phyloP scores from a whole-genome alignment of 2,888 invertebrate genomes.

The Ectropis crepuscularia region DNA sequence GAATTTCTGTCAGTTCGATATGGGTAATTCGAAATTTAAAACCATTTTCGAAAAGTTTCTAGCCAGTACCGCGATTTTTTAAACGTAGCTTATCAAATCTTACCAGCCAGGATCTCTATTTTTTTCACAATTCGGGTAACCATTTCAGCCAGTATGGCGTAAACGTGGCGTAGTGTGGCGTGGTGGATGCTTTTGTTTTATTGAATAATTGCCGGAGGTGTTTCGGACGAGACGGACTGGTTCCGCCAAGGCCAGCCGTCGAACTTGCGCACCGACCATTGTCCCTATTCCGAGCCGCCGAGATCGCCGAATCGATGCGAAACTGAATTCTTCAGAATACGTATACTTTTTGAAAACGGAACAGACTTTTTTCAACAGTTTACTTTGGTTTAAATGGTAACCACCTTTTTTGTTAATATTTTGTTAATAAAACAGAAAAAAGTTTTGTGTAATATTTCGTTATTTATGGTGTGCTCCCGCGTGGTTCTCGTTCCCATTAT shows the following conservation, averaged over 20 bases:
- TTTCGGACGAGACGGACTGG: constrained; percentile 82
- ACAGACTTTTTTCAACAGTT: background rate
- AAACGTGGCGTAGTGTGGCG: constrained; percentile 63
- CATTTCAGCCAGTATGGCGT: constrained; percentile 72
- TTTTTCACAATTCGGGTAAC: constrained; percentile 60
- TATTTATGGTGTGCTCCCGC: too few relatives aligned
- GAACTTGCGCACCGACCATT: constrained; percentile 72
- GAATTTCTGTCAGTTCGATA: too few relatives aligned
- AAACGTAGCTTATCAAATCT: constrained; percentile 60
- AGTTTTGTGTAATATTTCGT: too few relatives aligned
- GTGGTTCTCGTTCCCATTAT: too few relatives aligned
- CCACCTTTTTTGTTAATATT: too few relatives aligned
- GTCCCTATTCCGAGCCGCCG: constrained; percentile 61
- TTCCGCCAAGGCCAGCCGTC: constrained; percentile 83
- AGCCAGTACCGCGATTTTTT: too few relatives aligned
- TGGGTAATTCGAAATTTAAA: too few relatives aligned
- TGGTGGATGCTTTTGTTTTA: constrained; percentile 81
- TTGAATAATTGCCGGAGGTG: constrained; percentile 84
- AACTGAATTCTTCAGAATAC: constrained; percentile 30
- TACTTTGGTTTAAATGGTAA: too few relatives aligned
- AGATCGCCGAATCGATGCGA: constrained; percentile 37
- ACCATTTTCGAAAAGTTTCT: too few relatives aligned
- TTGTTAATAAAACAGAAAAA: too few relatives aligned
- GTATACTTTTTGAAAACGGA: constrained; percentile 9
- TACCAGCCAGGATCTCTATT: constrained; percentile 45